Base-by-base conservation (phyloP, 2,113 vertebrate genomes). In the Clupea harengus region DNA sequence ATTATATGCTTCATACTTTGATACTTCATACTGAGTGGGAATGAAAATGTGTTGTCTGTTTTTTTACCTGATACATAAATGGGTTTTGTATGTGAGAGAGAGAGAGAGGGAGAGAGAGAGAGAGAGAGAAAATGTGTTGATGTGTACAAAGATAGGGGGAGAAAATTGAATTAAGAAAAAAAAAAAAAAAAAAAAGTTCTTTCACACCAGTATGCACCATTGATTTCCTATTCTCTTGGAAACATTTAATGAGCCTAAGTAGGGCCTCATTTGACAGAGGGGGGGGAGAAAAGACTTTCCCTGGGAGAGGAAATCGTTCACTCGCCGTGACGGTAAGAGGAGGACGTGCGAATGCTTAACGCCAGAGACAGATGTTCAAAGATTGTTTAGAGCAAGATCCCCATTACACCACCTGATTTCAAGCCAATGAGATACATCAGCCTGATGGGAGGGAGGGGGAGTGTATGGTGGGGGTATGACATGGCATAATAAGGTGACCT, bases 221-320 rank as follows among this genome's bases (percentile, higher is more conserved):
- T 95, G 94, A 95, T 95, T 95, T 93, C 92, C 93, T 93, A 94
- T 94, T 95, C 93, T 94, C 92, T 93, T 89, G 90, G 94, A 95
- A 95, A 95, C 92, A 95, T 94, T 95, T 95, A 95, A 94, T 95
- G 93, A 94, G 92, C 92, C 93, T 93, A 94, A 94, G 94, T 92
- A 93, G 92, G 93, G 93, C 91, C 90, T 93, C 89, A 92, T 93
- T 92, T 92, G 92, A 94, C 92, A 92, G 90, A 89, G 91, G 90
- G 91, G 91, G 86, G 91, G 86, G 88, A 91, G 91, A 93, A 89
- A 91, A 90, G 91, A 84, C 89, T 90, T 88, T 93, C 91, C 92
- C 91, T 81, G 89, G 91, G 92, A 93, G 93, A 93, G 92, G 89
- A 93, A 94, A 94, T 93, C 92, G 89, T 93, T 94, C 92, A 92